A percentile compares a stretch with the other conserved stretches of the same genome.
Evolutionary conservation across 2,888 invertebrate species (phyloP).

Genomic region (Protophormia terraenovae): DNA sequence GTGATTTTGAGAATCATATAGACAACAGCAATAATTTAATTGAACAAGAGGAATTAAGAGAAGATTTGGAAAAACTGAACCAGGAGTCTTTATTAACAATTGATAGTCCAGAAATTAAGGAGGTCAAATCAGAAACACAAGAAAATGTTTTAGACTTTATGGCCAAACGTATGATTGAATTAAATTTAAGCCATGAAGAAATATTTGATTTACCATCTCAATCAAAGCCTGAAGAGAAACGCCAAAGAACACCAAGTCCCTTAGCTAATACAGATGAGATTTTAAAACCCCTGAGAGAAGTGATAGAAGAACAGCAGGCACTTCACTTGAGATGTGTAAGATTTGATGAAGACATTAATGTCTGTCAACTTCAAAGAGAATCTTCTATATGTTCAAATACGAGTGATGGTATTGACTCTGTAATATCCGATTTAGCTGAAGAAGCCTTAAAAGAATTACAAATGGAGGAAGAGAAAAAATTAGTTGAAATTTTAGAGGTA

Average conservation of each 20-base stretch:
- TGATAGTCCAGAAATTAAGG: neutral
- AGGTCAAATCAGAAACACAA: slow-evolving; percentile 39
- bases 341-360: slow-evolving; percentile 74
- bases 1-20: neutral
- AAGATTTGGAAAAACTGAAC: neutral
- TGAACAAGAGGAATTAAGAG: neutral
- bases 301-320: slow-evolving; percentile 27
- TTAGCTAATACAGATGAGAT: slow-evolving; percentile 73
- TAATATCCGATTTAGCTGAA: slow-evolving; percentile 78
- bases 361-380: slow-evolving; percentile 72
- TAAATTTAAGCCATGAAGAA: slow-evolving; percentile 20
- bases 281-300: slow-evolving; percentile 72
- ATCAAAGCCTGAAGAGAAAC: neutral
- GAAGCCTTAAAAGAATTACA: slow-evolving; percentile 77
- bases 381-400: slow-evolving; percentile 77
- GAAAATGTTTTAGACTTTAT: slow-evolving; percentile 54
- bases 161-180: slow-evolving; percentile 43
- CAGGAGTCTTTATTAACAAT: neutral
- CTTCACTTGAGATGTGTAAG: slow-evolving; percentile 70
- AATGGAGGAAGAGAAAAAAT: slow-evolving; percentile 72
- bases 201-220: neutral
- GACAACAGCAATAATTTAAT: too few species aligned
- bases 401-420: slow-evolving; percentile 78
- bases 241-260: slow-evolving; percentile 73
- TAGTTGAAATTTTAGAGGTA: slow-evolving; percentile 10